Base-by-base conservation (phyloP, 37 sponge, comb jelly and placozoan species). In the Axinella damicornis region DNA sequence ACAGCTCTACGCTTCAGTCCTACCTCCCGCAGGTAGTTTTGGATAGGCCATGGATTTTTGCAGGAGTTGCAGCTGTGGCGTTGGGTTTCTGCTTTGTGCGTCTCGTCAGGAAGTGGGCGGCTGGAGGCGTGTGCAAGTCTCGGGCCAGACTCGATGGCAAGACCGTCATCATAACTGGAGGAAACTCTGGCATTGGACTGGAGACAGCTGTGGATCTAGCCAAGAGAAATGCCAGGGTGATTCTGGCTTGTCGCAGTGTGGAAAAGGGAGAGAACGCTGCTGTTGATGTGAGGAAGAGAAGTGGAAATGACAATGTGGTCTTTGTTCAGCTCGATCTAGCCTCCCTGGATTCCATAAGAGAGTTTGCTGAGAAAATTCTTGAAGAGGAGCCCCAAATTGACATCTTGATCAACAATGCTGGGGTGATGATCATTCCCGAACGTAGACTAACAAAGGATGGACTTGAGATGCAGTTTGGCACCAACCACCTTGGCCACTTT, bases 331-430 rank as follows among this genome's bases (percentile, higher is more conserved):
- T 97, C 18, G 95, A 97, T 56, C 76, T 97, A 18, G 86, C 88
- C 15, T 86, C 85, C 55, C 53, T 89, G 24, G 39, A 37, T 0
- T 95, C 96, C 21, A 88, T 97, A 1, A 71, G 89, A 41, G 71
- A 90, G 53, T 97, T 95, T 78, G 72, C 87, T 46, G 75, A 75
- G 9, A 57, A 61, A 33, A 65, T 97, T 34, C 59, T 87, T 53
- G 64, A 78, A 27, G 78, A 70, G 14, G 96, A 95, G 30, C 17
- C 61, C 20, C 65, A 70, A 2, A 75, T 94, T 33, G 78, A 94
- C 60, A 77, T 94, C 28, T 83, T 94, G 19, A 85, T 91, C 63
- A 91, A 94, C 86, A 94, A 95, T 82, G 96, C 96, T 38, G 96
- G 96, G 0, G 80, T 86, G 6, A 83, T 90, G 81, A 19, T 31